Evolutionary conservation across 37 sponge, comb jelly and placozoan species (phyloP).

Genomic region (Corticium candelabrum): DNA sequence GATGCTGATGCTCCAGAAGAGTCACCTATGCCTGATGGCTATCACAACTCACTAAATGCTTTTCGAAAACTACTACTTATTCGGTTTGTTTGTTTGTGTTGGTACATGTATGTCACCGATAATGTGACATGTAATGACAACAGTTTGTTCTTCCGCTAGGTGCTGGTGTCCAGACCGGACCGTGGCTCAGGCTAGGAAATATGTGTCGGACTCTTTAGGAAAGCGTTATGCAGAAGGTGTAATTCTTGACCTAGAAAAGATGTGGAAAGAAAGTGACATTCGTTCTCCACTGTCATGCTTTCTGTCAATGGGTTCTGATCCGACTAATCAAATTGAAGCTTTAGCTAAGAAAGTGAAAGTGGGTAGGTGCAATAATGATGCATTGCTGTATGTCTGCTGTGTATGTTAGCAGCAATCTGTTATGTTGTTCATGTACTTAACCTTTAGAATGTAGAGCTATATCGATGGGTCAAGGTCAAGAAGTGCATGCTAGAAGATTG

Average conservation of each 20-base stretch:
- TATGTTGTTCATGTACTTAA: too few species aligned
- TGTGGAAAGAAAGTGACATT: constrained; percentile 54
- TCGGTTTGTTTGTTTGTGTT: too few species aligned
- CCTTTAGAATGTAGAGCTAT: constrained; percentile 79
- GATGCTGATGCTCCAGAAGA: constrained; percentile 96
- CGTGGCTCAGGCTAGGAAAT: constrained; percentile 85
- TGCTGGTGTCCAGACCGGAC: constrained; percentile 98
- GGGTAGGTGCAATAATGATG: background rate
- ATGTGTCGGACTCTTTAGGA: constrained; percentile 87
- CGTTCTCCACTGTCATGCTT: constrained; percentile 90
- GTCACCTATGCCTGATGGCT: constrained; percentile 84
- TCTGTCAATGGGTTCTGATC: constrained; percentile 97
- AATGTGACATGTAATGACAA: too few species aligned
- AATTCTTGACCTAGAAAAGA: constrained; percentile 78
- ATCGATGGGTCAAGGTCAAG: constrained; percentile 99
- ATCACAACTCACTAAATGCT: constrained; percentile 81
- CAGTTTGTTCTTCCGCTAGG: too few species aligned
- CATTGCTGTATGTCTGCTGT: background rate
- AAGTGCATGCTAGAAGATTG: constrained; percentile 90
- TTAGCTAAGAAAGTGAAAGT: constrained; percentile 78
- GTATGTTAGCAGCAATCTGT: too few species aligned
- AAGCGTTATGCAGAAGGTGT: constrained; percentile 92
- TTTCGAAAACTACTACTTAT: constrained; percentile 90
- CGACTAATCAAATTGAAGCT: constrained; percentile 84
- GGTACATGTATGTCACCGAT: too few species aligned